These are phyloP conservation scores for Neopelma chrysocephalum DNA, from an alignment of 2,797 vertebrate genomes.

Conservation along the genomic window DNA sequence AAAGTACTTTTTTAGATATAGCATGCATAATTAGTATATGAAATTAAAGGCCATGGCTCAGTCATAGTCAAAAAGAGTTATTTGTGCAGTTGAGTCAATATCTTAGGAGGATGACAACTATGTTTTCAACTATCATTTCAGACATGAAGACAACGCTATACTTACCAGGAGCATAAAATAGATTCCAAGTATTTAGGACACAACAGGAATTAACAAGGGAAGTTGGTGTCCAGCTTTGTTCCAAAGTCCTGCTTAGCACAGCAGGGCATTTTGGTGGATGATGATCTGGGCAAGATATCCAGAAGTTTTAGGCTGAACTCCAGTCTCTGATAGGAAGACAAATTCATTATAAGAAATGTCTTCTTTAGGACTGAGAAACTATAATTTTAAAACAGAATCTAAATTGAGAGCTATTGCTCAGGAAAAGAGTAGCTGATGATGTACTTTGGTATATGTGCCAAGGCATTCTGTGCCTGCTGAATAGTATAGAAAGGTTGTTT, in stretches of 20 bases:
- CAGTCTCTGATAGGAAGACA: not conserved
- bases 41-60: not conserved
- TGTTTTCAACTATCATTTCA: not conserved
- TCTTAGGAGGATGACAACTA: not conserved
- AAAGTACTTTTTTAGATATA: not conserved
- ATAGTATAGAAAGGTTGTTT: not conserved
- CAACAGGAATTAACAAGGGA: not conserved
- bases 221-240: not conserved
- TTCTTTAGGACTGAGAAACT: not conserved
- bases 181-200: not conserved
- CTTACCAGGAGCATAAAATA: not conserved
- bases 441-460: not conserved
- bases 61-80: not conserved
- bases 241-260: not conserved
- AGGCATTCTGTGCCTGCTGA: not conserved
- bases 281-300: not conserved
- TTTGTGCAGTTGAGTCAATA: not conserved
- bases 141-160: not conserved
- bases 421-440: not conserved
- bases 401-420: not conserved
- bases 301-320: not conserved
- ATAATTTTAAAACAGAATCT: not conserved
- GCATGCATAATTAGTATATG: not conserved
- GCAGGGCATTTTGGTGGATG: not conserved
- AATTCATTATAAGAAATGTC: not conserved